A percentile compares a stretch with the other conserved stretches of the same genome.
Evolutionary conservation across 2,113 vertebrate species (phyloP).

Genomic region (Pogona vitticeps): DNA sequence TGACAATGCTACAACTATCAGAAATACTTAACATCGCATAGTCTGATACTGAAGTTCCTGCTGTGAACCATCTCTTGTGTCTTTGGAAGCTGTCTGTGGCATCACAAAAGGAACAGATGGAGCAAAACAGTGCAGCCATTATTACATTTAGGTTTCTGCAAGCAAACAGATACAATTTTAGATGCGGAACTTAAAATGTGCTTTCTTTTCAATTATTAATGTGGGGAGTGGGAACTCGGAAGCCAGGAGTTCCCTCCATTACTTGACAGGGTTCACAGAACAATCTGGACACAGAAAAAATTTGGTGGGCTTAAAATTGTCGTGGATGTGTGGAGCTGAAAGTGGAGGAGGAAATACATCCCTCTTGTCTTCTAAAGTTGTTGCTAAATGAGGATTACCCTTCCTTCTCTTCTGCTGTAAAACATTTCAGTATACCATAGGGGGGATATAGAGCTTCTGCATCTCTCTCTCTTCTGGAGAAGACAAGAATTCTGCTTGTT

Average conservation of each 20-base stretch:
- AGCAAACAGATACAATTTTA: constrained; percentile 66
- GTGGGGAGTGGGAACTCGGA: constrained; percentile 55
- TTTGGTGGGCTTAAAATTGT: constrained; percentile 48
- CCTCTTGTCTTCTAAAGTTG: too few relatives aligned
- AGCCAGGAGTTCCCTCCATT: constrained; percentile 66
- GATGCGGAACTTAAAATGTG: constrained; percentile 66
- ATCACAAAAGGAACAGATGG: constrained; percentile 62
- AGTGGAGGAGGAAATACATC: too few relatives aligned
- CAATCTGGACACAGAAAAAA: constrained; percentile 56
- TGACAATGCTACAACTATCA: background rate
- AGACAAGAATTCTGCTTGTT: too few relatives aligned
- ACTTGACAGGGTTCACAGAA: constrained; percentile 62
- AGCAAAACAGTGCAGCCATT: constrained; percentile 23
- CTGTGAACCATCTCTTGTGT: constrained; percentile 41
- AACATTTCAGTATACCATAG: too few relatives aligned
- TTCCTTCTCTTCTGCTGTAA: too few relatives aligned
- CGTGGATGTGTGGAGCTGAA: too few relatives aligned
- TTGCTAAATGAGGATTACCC: too few relatives aligned
- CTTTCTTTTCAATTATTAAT: constrained; percentile 69
- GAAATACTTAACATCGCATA: background rate
- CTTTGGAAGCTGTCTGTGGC: constrained; percentile 10
- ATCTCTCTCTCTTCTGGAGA: too few relatives aligned
- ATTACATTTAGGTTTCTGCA: constrained; percentile 52
- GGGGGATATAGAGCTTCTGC: background rate
- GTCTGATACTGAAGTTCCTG: background rate